Base-by-base conservation (phyloP, 2,797 vertebrate genomes). In the Rousettus madagascariensis region DNA sequence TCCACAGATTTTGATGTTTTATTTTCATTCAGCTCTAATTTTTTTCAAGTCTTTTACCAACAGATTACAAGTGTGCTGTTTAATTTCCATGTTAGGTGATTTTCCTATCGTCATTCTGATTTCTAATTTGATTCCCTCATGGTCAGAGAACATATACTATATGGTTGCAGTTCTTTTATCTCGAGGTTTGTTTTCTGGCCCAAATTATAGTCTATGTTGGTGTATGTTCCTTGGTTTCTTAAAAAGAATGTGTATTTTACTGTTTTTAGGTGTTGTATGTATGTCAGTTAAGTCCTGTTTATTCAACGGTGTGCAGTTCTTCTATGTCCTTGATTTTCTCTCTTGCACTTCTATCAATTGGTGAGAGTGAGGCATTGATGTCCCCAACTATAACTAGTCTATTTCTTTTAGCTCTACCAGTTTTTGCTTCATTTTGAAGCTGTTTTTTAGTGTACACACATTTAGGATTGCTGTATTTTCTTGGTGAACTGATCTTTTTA, bases 41-140 rank as follows among this genome's bases (percentile, higher is more conserved):
- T 75, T 83, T 36, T 49, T 49, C 49, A 49, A 49, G 49, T 49
- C 49, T 49, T 16, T 16, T 15, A 16, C 15, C 49, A 49, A 49
- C 49, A 49, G 15, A 16, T 49, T 9, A 0, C 46, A 71, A 55
- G 51, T 68, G 24, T 85, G 11, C n/a, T 78, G 33, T 78, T 83
- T 71, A 59, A 66, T 57, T 83, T 66, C 80, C 77, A 72, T 74
- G 17, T 49, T 66, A 74, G 2, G 3, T 75, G 28, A 66, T 68
- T 82, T 86, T 86, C 55, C 19, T 80, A 13, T 57, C 66, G n/a
- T 51, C 30, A 69, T 69, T 53, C 12, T 65, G 36, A 53, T 43
- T 91, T 93, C 86, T 68, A 80, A 53, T 53, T 59, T 43, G 68
- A 90, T 51, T 91, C 51, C 77, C 86, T 66, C 79, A 85, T n/a